These are phyloP conservation scores for Tretioscincus oriximinensis DNA, from an alignment of 2,113 vertebrate species.

Conservation along the genomic window DNA sequence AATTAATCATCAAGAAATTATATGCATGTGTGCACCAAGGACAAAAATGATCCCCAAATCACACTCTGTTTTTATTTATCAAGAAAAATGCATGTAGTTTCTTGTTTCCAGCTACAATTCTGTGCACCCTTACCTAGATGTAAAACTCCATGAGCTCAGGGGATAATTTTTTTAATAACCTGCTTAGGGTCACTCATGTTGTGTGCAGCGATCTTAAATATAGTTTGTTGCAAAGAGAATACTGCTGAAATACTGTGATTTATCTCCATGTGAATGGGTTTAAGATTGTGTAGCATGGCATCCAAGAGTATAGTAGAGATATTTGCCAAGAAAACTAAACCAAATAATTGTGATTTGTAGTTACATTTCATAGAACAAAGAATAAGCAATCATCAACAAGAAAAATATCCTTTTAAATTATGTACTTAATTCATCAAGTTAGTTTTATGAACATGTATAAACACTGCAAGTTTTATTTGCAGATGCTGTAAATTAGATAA, in stretches of 20 bases:
- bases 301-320: neutral
- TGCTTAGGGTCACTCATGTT: neutral
- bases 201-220: neutral
- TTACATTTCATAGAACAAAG: neutral
- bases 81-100: neutral
- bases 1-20: conserved; percentile 2
- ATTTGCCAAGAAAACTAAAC: neutral
- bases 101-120: neutral
- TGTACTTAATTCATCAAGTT: neutral
- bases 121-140: neutral
- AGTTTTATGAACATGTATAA: conserved; percentile 2
- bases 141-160: neutral
- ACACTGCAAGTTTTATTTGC: neutral
- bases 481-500: conserved; percentile 15
- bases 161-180: neutral
- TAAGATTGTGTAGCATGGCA: neutral
- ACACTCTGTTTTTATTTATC: neutral
- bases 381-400: neutral
- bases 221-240: neutral
- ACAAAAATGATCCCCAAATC: neutral
- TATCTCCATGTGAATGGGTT: neutral
- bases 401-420: neutral
- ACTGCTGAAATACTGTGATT: neutral
- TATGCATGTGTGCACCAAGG: neutral
- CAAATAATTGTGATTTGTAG: conserved; percentile 3